A percentile compares a stretch with the other conserved stretches of the same genome.
These are phyloP conservation scores for Temnothorax ravouxi DNA, from an alignment of 2,888 invertebrate species.

Conservation along the genomic window DNA sequence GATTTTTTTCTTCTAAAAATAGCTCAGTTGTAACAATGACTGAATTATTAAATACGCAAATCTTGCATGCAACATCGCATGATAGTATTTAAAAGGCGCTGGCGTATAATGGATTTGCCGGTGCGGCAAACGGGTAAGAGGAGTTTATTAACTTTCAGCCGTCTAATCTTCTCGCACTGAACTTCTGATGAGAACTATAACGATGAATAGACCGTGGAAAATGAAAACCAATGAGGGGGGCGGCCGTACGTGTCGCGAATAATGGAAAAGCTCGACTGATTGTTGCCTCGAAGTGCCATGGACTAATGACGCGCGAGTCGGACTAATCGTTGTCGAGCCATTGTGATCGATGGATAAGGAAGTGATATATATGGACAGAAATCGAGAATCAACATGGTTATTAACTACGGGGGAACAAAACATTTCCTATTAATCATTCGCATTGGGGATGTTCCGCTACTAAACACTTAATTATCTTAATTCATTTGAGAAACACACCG, in stretches of 20 bases:
- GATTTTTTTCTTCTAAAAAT: constrained; percentile 8
- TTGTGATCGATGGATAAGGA: constrained; percentile 66
- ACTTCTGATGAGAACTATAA: constrained; percentile 38
- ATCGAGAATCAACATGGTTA: constrained; percentile 39
- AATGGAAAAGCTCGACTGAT: constrained; percentile 76
- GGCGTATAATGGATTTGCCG: constrained; percentile 23
- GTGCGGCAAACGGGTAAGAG: constrained; percentile 40
- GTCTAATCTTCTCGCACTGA: constrained; percentile 61
- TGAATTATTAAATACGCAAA: constrained; percentile 40
- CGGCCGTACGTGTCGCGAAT: constrained; percentile 81
- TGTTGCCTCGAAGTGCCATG: constrained; percentile 67
- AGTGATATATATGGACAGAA: constrained; percentile 48
- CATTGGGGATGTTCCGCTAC: not conserved
- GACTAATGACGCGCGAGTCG: constrained; percentile 67
- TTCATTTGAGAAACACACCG: not conserved
- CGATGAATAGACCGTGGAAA: constrained; percentile 55
- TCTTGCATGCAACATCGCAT: constrained; percentile 39
- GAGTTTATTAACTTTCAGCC: constrained; percentile 56
- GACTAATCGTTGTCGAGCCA: constrained; percentile 67
- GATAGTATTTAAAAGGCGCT: constrained; percentile 12
- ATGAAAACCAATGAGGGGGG: constrained; percentile 71
- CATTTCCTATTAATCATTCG: constrained; percentile 23
- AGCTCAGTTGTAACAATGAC: not conserved
- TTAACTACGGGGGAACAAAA: constrained; percentile 13
- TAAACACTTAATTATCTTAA: constrained; percentile 34